Evolutionary conservation across 2,888 invertebrate species (phyloP).

Genomic region (Lypha dubia): DNA sequence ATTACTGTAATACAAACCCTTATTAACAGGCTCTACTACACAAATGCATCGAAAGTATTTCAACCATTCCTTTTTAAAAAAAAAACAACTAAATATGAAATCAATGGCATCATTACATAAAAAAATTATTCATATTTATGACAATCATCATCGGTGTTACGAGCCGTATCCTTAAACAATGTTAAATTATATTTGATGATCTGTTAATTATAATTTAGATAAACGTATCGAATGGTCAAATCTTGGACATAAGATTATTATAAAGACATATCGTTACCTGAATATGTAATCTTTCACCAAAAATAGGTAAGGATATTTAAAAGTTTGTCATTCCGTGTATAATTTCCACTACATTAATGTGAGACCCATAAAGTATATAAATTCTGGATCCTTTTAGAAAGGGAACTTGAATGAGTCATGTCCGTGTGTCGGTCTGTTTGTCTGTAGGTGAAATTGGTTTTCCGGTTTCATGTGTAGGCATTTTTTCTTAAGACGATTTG

Average conservation of each 20-base stretch:
- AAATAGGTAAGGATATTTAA: no score
- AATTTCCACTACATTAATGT: no score
- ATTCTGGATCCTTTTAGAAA: no score
- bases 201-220: conserved; percentile 82
- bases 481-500: no score
- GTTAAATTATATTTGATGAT: conserved; percentile 67
- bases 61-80: conserved; percentile 4
- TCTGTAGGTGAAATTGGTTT: no score
- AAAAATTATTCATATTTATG: background rate
- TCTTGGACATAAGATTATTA: background rate
- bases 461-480: no score
- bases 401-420: no score
- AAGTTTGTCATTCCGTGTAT: no score
- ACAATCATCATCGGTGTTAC: conserved; percentile 5
- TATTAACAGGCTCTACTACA: background rate
- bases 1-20: background rate
- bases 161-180: conserved; percentile 26
- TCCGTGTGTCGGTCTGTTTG: no score
- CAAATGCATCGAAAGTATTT: conserved; percentile 3
- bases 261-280: background rate
- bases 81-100: conserved; percentile 20
- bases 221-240: conserved; percentile 79
- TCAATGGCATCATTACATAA: conserved; percentile 20
- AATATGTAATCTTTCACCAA: no score
- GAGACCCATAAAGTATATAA: no score